Evolutionary conservation across 1,140 invertebrate species (phyloP), one percentile per base, ranked within the genome.

Genomic region (Orchesella cincta): DNA sequence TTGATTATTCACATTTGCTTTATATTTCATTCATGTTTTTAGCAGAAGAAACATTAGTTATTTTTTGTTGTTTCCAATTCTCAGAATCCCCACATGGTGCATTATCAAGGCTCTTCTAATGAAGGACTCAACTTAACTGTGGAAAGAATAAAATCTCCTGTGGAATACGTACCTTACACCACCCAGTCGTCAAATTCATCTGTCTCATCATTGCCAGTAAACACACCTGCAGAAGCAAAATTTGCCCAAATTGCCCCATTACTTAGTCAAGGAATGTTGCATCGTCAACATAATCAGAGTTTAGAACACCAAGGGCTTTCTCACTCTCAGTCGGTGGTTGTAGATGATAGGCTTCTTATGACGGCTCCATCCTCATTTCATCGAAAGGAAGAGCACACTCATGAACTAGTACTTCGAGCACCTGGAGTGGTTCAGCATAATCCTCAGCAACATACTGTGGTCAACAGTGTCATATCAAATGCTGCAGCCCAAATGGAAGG

Each of bases 211-310:
- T 70, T 77, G 18, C 14, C 80, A 29, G 74, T 35, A 12, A 78
- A 76, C 16, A 82, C 81, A 18, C 80, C 74, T 26, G 79, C 52
- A 34, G 81, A 82, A 51, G 77, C 75, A 0, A 78, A 64, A 3
- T 82, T 77, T 77, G 81, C 81, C 26, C 78, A 80, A 73, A 82
- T 82, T 70, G 81, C 81, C n/a, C 81, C 81, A 5, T 67, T 80
- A 20, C 71, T 82, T 1, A 82, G 73, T 70, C 79, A 46, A 28
- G 26, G 23, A 14, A 57, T 79, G 1, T 39, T 73, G 14, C 71
- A 73, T 28, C 71, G 39, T 3, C 71, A 73, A 26, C 57, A 64
- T 18, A 8, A 5, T 8, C 39, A 46, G 18, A n/a, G 23, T 29
- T 26, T 64, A n/a, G 57, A 64, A 64, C 76, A 73, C 1, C 74